Evolutionary conservation across 2,888 invertebrate species (phyloP), one percentile per base, ranked within the genome.

Genomic region (Apamea crenata): DNA sequence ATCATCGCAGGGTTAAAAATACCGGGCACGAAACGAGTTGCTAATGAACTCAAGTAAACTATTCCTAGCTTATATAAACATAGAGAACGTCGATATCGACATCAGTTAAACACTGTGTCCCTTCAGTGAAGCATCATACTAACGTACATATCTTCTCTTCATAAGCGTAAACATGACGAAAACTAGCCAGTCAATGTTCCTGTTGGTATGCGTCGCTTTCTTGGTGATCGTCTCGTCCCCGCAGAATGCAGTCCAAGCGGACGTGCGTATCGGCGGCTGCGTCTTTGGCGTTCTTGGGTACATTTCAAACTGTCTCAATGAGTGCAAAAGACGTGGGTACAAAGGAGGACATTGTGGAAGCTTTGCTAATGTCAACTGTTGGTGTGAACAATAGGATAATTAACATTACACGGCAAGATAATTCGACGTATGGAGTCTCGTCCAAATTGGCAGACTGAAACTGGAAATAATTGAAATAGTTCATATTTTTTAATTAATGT

Each of bases 201-300:
- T 82, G 69, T 61, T 91, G 69, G 89, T 85, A 61, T 90, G 90
- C 80, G 53, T 91, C 14, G 79, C 87, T 0, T 88, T 91, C 47
- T 50, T 91, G 89, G 88, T 91, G 77, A 87, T 90, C 68, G 85
- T 91, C 25, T 91, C 91, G n/a, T 76, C 84, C 16, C 90, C 89
- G 8, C 83, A 89, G 67, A 89, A 91, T 71, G 80, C 72, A 12
- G 91, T 78, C 1, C 36, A 67, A 10, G 91, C 91, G 0, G 91
- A 91, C 67, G 84, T 81, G n/a, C 88, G 74, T 6, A 81, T 91
- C 44, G 91, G 91, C 44, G 91, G 91, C 82, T 91, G 91, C 59
- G 92, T 92, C 0, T 91, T 90, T 90, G 92, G 92, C 0, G 91
- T 83, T 6, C 90, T 91, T 0, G 56, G 91, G 84, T 92, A 92